phyloP scores from a whole-genome alignment of 2,888 invertebrate species.

The Apantesis nais region DNA sequence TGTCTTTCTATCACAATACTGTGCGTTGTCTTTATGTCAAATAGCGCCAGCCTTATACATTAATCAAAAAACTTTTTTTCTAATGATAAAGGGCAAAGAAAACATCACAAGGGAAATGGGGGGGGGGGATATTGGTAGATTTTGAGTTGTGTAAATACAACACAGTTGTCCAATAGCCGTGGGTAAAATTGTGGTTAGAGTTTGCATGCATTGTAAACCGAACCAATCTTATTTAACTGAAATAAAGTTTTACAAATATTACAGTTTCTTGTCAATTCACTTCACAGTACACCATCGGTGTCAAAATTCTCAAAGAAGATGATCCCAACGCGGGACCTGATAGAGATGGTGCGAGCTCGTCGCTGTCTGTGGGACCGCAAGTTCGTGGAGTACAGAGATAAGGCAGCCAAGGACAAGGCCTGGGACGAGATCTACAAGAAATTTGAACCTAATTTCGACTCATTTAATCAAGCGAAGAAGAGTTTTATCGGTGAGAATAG shows the following conservation, averaged over 20 bases:
- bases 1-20: too few relatives aligned
- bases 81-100: too few relatives aligned
- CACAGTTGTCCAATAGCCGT: too few relatives aligned
- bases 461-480: constrained; percentile 41
- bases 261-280: background rate
- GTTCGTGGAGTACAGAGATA: constrained; percentile 44
- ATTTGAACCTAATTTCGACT: constrained; percentile 53
- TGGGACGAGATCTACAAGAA: constrained; percentile 54
- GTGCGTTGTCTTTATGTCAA: too few relatives aligned
- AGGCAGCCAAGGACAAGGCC: constrained; percentile 42
- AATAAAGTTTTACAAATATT: background rate
- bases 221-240: too few relatives aligned
- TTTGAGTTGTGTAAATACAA: too few relatives aligned
- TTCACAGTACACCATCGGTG: background rate
- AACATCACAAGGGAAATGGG: too few relatives aligned
- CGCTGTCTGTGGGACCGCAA: constrained; percentile 54
- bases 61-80: too few relatives aligned
- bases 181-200: too few relatives aligned
- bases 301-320: constrained; percentile 30
- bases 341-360: constrained; percentile 47
- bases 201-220: too few relatives aligned
- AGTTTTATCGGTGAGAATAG: constrained; percentile 48
- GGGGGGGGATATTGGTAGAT: too few relatives aligned
- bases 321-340: constrained; percentile 52
- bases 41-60: too few relatives aligned